Evolutionary conservation across 1,140 invertebrate species (phyloP), one percentile per base, ranked within the genome.

Genomic region (Cotesia typhae): DNA sequence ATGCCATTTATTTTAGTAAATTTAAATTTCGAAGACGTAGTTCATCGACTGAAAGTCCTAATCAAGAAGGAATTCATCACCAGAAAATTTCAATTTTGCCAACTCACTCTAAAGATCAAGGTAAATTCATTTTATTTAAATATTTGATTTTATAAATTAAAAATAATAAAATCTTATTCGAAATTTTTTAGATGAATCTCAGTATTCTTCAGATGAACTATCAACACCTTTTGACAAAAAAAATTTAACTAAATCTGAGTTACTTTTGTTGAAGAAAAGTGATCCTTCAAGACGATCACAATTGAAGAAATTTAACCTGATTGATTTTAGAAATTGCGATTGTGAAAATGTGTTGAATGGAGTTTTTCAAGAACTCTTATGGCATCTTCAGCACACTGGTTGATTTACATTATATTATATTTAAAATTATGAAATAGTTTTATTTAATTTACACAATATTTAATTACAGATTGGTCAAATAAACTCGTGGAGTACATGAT

Each of bases 281-380:
- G 70, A 75, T 9, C 57, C 55, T 38, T 55, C 12, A 2, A 55
- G 35, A 47, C 9, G 41, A 2, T 17, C 0, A 2, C 71, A 51
- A 0, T 20, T 82, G 35, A 66, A 73, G 1, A 51, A 69, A 0
- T 77, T 80, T 7, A 63, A 1, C 7, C 47, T 71, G 28, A 38
- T 82, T 0, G 80, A 82, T 67, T 78, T 79, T 64, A 71, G 79
- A 0, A 77, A 78, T 14, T 82, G 81, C 52, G 68, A 71, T 5
- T 82, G 81, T 14, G 69, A 74, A 0, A 57, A 53, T 3, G 35
- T 74, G 4, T 60, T 79, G 1, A 64, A 65, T 12, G 66, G 57
- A 9, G 20, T 80, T 5, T 80, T 75, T 9, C 67, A 71, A 71
- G 64, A 28, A 28, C 20, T 82, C 2, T n/a, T 70, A 4, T 4